phyloP scores from a whole-genome alignment of 2,888 invertebrate species.

The Aphodius granarius region DNA sequence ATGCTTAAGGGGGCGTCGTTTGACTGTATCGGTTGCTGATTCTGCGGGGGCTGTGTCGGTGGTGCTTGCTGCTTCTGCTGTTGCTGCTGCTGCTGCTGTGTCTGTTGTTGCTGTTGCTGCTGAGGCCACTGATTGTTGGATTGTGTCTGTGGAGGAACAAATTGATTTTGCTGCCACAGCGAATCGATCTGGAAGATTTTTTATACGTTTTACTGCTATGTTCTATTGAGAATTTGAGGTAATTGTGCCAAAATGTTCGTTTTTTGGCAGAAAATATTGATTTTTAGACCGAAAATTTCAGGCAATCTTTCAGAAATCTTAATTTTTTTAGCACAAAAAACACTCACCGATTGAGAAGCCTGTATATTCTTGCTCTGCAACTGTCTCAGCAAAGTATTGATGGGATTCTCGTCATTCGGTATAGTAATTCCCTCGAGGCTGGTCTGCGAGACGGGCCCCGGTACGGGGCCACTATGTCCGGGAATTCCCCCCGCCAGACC shows the following conservation, averaged over 20 bases:
- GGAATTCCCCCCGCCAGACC: slow-evolving; percentile 25
- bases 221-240: neutral
- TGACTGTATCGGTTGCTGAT: slow-evolving; percentile 35
- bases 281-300: no score
- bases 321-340: no score
- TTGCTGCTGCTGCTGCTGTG: slow-evolving; percentile 33
- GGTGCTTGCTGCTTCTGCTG: slow-evolving; percentile 33
- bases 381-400: slow-evolving; percentile 57
- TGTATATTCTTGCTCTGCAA: slow-evolving; percentile 49
- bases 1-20: slow-evolving; percentile 45
- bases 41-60: slow-evolving; percentile 33
- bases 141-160: slow-evolving; percentile 32
- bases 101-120: slow-evolving; percentile 35
- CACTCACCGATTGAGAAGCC: slow-evolving; percentile 32
- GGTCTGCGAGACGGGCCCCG: slow-evolving; percentile 19
- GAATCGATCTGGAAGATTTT: slow-evolving; percentile 37
- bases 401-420: slow-evolving; percentile 39
- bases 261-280: no score
- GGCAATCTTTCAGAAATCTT: no score
- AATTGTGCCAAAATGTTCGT: no score
- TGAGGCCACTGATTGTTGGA: slow-evolving; percentile 39
- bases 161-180: slow-evolving; percentile 51
- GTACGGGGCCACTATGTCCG: slow-evolving; percentile 13
- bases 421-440: slow-evolving; percentile 17
- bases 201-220: neutral